Percentiles rank a stretch among this genome's conserved stretches.
Conservation (phyloP, 2,113 vertebrate species). For the Eidolon helvum region DNA sequence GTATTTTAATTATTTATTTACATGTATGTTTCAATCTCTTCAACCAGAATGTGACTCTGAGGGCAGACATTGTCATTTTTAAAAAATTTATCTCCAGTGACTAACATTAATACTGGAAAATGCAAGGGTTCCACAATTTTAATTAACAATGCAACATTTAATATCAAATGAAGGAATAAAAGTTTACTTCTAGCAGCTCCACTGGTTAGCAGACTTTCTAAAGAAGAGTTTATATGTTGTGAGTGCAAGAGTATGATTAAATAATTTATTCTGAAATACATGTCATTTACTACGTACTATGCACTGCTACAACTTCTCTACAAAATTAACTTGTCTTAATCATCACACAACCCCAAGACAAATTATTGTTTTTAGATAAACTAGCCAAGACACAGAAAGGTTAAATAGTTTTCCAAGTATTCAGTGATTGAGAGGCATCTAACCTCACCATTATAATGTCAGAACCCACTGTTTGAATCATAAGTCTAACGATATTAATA, state of each 20-base stretch:
- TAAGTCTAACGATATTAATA: background rate
- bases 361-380: constrained; percentile 8
- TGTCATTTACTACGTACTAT: background rate
- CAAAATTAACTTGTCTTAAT: background rate
- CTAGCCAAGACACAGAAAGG: background rate
- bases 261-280: background rate
- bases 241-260: background rate
- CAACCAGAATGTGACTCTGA: background rate
- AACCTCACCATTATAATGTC: background rate
- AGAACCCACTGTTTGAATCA: background rate
- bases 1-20: constrained; percentile 2
- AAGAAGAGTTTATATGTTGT: background rate
- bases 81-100: background rate
- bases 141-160: background rate
- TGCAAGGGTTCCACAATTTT: background rate
- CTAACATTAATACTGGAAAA: background rate
- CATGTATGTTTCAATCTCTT: background rate
- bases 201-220: background rate
- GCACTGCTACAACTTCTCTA: background rate
- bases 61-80: background rate
- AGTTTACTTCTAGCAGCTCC: background rate
- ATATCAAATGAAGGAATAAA: background rate
- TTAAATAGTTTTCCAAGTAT: background rate
- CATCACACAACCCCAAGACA: background rate
- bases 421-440: background rate